Evolutionary conservation across 1,140 invertebrate genomes (phyloP), one percentile per base, ranked within the genome.

Genomic region (Meloidogyne hapla): DNA sequence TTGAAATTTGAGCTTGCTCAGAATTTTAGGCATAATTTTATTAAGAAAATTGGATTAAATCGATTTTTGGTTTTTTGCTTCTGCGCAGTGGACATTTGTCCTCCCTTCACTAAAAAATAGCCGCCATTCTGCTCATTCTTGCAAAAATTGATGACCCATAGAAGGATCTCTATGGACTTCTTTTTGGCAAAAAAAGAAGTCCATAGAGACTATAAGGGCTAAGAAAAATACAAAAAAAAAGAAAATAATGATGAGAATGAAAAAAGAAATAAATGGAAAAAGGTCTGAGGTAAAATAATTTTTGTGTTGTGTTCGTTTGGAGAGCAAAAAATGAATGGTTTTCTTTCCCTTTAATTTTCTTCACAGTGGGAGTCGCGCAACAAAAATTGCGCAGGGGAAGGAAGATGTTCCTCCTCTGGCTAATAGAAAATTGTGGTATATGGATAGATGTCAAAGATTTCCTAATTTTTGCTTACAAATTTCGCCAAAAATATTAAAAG

Each of bases 151-250:
- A 56, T 56, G 48, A 56, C 48, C 48, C 48, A 42, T 15, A 8
- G 12, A 18, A 48, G 45, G 45, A 48, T n/a, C n/a, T n/a, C 45
- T 13, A 56, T 56, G 48, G n/a, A 2, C 2, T 56, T 56, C 15
- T 48, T 48, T 56, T 56, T 56, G 48, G 48, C 48, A 56, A 56
- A 56, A 56, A 56, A n/a, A n/a, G n/a, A n/a, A 56, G 48, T n/a
- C 6, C 6, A 5, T 0, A 56, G 48, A 56, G 48, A 56, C 18
- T 56, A 56, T 56, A 18, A n/a, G 48, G 48, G 18, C 5, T n/a
- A n/a, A 56, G 48, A 56, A 56, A 56, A 56, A 56, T 56, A 56
- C 48, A 56, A 56, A 56, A 45, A 1, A 15, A 56, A 9, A 56
- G 48, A 56, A 56, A 56, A 56, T 56, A 56, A n/a, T 56, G 48